Percentiles rank a stretch among this genome's conserved stretches.
Evolutionary conservation across 2,888 invertebrate species (phyloP).

Genomic region (Agrochola litura): DNA sequence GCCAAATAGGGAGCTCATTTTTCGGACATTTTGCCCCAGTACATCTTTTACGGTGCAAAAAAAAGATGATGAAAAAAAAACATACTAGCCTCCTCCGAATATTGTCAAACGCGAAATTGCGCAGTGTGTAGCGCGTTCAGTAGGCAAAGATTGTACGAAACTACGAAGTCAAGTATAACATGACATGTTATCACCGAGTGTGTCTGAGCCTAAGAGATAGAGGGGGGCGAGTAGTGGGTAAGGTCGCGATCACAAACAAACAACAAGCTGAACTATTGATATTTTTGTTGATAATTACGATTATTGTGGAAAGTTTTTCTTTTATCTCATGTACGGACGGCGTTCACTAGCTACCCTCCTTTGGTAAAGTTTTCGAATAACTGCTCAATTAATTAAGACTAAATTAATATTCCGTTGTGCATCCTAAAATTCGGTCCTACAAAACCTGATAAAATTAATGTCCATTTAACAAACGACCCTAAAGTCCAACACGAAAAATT

Average conservation of each 20-base stretch:
- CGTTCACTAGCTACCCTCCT: neutral
- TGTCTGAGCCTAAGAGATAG: conserved; percentile 25
- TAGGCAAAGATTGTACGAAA: neutral
- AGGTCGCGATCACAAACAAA: conserved; percentile 51
- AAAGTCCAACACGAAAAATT: neutral
- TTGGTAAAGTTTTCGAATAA: neutral
- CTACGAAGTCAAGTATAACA: conserved; percentile 11
- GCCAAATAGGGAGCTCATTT: neutral
- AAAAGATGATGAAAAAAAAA: no score
- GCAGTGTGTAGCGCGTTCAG: neutral
- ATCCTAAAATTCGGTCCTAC: neutral
- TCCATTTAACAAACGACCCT: neutral
- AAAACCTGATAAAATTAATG: neutral
- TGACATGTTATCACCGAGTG: conserved; percentile 24
- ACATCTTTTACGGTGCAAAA: neutral
- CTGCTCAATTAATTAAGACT: no score
- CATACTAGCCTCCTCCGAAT: neutral
- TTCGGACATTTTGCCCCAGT: no score
- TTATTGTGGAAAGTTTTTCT: conserved; percentile 40
- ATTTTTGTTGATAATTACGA: conserved; percentile 20
- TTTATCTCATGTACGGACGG: neutral
- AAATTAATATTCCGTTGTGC: neutral
- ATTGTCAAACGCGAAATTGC: neutral
- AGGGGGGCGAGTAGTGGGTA: conserved; percentile 40
- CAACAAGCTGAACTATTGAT: conserved; percentile 26